phyloP scores from a whole-genome alignment of 2,113 vertebrate genomes.

The Ammospiza caudacuta region DNA sequence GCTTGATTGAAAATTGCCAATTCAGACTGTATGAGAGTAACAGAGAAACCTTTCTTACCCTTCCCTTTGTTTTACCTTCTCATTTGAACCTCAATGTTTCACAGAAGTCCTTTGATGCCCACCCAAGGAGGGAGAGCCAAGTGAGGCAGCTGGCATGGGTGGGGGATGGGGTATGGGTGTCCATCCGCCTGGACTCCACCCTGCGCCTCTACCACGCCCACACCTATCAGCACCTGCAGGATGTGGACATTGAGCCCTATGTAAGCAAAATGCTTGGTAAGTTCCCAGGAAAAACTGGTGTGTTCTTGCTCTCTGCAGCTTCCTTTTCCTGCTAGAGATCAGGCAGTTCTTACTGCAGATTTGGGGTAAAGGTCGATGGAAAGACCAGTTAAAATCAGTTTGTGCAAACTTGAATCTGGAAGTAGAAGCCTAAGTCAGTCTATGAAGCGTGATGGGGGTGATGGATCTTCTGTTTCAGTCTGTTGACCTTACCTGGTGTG shows the following conservation, averaged over 20 bases:
- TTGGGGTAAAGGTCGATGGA: not conserved
- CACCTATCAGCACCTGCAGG: constrained; percentile 89
- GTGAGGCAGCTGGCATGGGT: constrained; percentile 90
- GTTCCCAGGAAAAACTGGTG: not conserved
- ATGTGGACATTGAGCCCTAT: constrained; percentile 93
- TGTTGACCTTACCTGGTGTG: not conserved
- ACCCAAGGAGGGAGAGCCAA: constrained; percentile 91
- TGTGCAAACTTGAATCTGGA: not conserved
- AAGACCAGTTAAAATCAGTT: not conserved
- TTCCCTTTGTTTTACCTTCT: not conserved
- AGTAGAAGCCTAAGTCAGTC: not conserved
- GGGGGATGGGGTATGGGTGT: constrained; percentile 92
- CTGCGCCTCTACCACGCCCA: constrained; percentile 90
- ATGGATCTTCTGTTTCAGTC: not conserved
- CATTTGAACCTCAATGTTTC: not conserved
- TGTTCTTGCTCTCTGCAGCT: not conserved
- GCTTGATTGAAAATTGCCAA: not conserved
- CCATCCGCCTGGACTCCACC: constrained; percentile 90
- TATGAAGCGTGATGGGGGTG: not conserved
- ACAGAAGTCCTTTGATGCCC: constrained; percentile 91
- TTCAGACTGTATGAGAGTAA: not conserved
- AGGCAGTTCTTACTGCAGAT: not conserved
- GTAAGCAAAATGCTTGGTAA: constrained; percentile 95
- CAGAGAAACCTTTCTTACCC: not conserved
- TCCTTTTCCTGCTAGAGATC: not conserved